Base-by-base conservation (phyloP, 2,888 invertebrate genomes). In the Xiphydria camelus region DNA sequence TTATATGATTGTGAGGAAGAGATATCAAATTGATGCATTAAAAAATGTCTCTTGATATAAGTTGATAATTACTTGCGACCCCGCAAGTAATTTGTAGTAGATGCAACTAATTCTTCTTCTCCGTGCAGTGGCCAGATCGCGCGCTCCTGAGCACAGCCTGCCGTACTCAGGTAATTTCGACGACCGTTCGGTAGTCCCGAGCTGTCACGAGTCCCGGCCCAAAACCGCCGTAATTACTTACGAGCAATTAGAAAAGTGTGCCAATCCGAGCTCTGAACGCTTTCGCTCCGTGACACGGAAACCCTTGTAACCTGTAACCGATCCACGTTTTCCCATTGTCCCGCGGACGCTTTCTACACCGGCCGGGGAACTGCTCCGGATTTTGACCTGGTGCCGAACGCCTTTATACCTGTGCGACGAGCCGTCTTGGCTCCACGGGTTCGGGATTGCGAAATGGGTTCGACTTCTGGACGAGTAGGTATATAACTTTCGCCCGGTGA, bases 401-500 rank as follows among this genome's bases (percentile, higher is more conserved):
- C 29, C 42, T 32, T 20, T 19, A 40, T 59, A 59, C 59, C 57
- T 57, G 59, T 37, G 17, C 21, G 22, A 32, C 38, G n/a, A n/a
- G 23, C n/a, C 20, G 35, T 44, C 31, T 44, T 35, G 7, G 21
- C 26, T 19, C 19, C 36, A 18, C 32, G 46, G 37, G 10, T 45
- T 45, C 41, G 40, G 48, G 55, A 58, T 64, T 57, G 57, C 53
- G 56, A 59, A 21, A 21, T 22, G 23, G 36, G 36, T 32, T 38
- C 41, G 33, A 32, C 21, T 41, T 39, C 14, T 39, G 21, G 45
- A 31, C 36, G 35, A 44, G 44, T 50, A 47, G 41, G 34, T 20
- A 17, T 25, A 51, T 26, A 59, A 67, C 67, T 69, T 72, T 71
- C 64, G 61, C 63, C 49, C 58, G 49, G 57, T 64, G 69, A 72